Evolutionary conservation across 2,113 vertebrate genomes (phyloP).

Genomic region (Nothocercus julius): DNA sequence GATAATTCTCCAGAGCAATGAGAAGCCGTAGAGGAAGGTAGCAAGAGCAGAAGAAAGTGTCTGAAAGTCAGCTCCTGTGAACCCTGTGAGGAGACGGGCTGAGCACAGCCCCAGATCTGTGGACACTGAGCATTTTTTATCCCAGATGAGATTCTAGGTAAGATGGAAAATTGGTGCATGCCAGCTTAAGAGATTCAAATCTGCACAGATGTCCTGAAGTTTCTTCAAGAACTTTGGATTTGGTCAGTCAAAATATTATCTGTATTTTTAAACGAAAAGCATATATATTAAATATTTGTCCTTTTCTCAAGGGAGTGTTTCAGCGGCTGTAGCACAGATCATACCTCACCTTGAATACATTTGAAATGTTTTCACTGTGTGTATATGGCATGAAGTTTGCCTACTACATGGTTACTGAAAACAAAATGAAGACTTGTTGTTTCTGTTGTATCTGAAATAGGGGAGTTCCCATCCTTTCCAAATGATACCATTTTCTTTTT

Average conservation of each 20-base stretch:
- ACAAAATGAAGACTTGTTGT: not conserved
- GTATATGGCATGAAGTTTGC: not conserved
- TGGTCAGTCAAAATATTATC: not conserved
- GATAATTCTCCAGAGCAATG: fast-evolving
- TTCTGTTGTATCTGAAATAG: not conserved
- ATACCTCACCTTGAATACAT: not conserved
- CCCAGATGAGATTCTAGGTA: not conserved
- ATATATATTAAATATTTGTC: not conserved
- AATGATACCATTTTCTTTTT: not conserved
- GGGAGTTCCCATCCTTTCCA: not conserved
- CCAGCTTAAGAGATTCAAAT: not conserved
- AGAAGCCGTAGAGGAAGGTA: not conserved
- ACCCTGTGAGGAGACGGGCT: not conserved
- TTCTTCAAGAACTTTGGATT: not conserved
- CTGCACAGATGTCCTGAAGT: not conserved
- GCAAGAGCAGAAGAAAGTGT: not conserved
- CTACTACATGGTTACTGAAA: not conserved
- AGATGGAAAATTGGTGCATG: not conserved
- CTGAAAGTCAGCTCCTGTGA: not conserved
- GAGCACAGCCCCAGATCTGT: not conserved
- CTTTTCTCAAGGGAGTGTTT: not conserved
- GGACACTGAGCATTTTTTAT: not conserved
- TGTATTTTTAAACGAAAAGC: not conserved
- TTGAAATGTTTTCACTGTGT: not conserved
- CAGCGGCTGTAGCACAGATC: not conserved